A percentile compares a stretch with the other conserved stretches of the same genome.
Evolutionary conservation across 1,140 invertebrate species (phyloP).

Genomic region (Drosophila watanabei): DNA sequence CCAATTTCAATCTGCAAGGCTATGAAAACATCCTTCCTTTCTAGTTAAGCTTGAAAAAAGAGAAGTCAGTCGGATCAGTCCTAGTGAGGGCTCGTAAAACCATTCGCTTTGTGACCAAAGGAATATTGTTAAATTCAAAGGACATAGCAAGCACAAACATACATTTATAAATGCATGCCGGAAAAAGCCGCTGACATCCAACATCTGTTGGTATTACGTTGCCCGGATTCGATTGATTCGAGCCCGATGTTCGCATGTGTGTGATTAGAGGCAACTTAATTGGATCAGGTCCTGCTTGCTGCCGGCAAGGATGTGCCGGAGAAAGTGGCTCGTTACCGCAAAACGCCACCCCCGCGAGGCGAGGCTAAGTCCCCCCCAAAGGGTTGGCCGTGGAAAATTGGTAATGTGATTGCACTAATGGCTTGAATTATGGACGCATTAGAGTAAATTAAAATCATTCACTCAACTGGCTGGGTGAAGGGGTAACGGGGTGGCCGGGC

Average conservation of each 20-base stretch:
- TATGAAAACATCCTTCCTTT: no score
- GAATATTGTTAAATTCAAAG: background rate
- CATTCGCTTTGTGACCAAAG: background rate
- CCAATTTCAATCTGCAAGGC: no score
- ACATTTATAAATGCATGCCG: background rate
- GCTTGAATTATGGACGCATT: constrained; percentile 85
- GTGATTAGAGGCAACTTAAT: constrained; percentile 31
- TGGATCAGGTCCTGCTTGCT: constrained; percentile 35
- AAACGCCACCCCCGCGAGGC: constrained; percentile 11
- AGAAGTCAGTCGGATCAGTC: background rate
- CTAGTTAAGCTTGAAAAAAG: background rate
- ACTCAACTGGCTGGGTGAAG: constrained; percentile 36
- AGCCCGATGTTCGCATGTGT: constrained; percentile 34
- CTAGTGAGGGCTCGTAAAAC: background rate
- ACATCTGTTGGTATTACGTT: constrained; percentile 41
- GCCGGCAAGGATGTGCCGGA: constrained; percentile 9
- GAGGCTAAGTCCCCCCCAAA: constrained; percentile 11
- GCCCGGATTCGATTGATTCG: constrained; percentile 32
- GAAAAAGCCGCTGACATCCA: background rate
- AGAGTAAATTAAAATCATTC: constrained; percentile 84
- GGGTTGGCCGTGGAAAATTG: constrained; percentile 72
- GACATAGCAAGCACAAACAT: background rate
- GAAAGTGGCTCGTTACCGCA: constrained; percentile 30
- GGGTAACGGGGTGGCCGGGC: background rate
- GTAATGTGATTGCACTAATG: constrained; percentile 85